Conservation (phyloP, 2,113 vertebrate genomes). For the Amphiprion ocellaris region DNA sequence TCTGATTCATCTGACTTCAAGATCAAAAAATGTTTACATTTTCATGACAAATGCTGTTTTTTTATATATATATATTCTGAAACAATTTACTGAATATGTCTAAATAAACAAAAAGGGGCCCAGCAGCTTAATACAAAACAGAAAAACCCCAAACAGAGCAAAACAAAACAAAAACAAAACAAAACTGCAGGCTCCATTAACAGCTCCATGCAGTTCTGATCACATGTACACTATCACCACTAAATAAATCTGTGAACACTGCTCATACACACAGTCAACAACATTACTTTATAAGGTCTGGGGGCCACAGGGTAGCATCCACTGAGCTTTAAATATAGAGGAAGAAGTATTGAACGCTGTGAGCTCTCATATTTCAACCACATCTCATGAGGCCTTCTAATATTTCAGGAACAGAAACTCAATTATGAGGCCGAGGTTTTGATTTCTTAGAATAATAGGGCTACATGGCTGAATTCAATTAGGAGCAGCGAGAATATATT, state of each 20-base stretch:
- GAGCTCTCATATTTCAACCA: constrained; percentile 38
- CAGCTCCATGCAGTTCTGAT: constrained; percentile 1
- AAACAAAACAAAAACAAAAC: not conserved
- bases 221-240: constrained; percentile 6
- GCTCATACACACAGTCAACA: constrained; percentile 26
- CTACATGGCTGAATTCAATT: constrained; percentile 61
- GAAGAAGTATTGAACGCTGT: not conserved
- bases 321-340: constrained; percentile 21
- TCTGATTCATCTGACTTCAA: not conserved
- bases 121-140: not conserved
- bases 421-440: constrained; percentile 53
- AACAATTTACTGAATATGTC: not conserved
- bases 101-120: not conserved
- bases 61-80: not conserved
- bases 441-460: constrained; percentile 67
- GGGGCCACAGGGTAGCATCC: not conserved
- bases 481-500: constrained; percentile 46
- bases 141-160: not conserved
- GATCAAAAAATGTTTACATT: not conserved
- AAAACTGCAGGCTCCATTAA: not conserved
- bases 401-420: constrained; percentile 57
- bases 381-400: constrained; percentile 50
- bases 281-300: constrained; percentile 33
- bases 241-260: constrained; percentile 29
- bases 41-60: not conserved